A percentile compares a stretch with the other conserved stretches of the same genome.
Conservation (phyloP, 2,113 vertebrate species). For the Prietella phreatophila region DNA sequence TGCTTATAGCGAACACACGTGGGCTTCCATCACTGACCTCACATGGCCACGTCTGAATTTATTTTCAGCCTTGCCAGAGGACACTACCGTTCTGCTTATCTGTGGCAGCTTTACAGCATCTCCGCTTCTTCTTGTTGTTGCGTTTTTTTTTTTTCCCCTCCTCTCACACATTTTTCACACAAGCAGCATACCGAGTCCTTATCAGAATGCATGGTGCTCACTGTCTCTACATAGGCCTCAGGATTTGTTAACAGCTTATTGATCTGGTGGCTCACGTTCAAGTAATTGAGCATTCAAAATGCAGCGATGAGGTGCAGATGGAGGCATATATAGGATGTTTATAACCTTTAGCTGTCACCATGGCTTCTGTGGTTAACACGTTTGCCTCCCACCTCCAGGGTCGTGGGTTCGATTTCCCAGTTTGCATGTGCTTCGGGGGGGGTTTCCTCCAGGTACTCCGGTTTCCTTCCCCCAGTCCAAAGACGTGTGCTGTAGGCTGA, state of each 20-base stretch:
- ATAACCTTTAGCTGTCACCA: not conserved
- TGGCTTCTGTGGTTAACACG: not conserved
- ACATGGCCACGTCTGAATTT: constrained; percentile 39
- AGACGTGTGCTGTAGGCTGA: too few relatives aligned
- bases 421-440: too few relatives aligned
- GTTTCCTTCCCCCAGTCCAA: too few relatives aligned
- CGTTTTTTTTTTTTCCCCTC: not conserved
- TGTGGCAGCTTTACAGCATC: constrained; percentile 44
- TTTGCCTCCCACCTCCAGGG: too few relatives aligned
- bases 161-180: constrained; percentile 42
- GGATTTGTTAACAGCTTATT: constrained; percentile 68
- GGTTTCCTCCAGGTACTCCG: too few relatives aligned
- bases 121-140: not conserved
- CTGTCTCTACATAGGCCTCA: constrained; percentile 53
- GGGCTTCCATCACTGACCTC: constrained; percentile 16
- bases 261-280: constrained; percentile 59
- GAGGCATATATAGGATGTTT: constrained; percentile 47
- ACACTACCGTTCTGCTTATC: not conserved
- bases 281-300: constrained; percentile 52
- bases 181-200: constrained; percentile 53
- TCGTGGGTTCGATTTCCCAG: too few relatives aligned
- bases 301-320: constrained; percentile 38
- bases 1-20: not conserved
- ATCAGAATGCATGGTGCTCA: constrained; percentile 67
- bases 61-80: not conserved